Evolutionary conservation across 2,888 invertebrate genomes (phyloP).

Genomic region (Drosophila monieri): DNA sequence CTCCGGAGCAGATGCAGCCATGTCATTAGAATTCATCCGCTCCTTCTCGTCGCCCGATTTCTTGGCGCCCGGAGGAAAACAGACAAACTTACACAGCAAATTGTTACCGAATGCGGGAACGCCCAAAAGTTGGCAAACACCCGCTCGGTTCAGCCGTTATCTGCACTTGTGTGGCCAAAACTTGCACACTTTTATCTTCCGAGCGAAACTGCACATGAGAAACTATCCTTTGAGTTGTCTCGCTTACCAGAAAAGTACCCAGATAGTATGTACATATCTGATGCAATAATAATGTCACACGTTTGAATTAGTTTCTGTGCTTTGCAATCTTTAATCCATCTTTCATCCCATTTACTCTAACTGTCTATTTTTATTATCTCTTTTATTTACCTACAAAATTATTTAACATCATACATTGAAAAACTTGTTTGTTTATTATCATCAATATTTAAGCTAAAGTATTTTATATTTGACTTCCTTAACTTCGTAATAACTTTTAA

Average conservation of each 20-base stretch:
- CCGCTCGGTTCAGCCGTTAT: not conserved
- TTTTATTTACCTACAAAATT: not conserved
- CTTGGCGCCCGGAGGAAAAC: constrained; percentile 20
- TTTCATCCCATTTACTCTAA: not conserved
- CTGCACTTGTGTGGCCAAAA: constrained; percentile 11
- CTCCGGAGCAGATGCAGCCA: constrained; percentile 21
- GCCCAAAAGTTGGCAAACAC: constrained; percentile 1
- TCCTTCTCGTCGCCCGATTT: not conserved
- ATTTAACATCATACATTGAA: too few species aligned
- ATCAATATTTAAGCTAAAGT: too few species aligned
- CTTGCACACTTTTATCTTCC: not conserved
- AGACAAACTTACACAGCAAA: not conserved
- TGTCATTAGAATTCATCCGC: constrained; percentile 23
- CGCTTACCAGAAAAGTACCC: not conserved
- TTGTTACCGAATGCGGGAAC: not conserved
- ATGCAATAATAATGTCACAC: not conserved
- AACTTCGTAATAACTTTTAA: too few species aligned
- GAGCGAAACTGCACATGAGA: not conserved
- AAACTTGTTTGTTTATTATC: too few species aligned
- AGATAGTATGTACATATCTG: not conserved
- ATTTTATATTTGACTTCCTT: too few species aligned
- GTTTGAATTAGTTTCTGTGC: not conserved
- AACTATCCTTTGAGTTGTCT: not conserved
- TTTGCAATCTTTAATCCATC: not conserved
- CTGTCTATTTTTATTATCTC: not conserved